phyloP scores from a whole-genome alignment of 2,113 vertebrate species.

The Psammodynastes pulverulentus region DNA sequence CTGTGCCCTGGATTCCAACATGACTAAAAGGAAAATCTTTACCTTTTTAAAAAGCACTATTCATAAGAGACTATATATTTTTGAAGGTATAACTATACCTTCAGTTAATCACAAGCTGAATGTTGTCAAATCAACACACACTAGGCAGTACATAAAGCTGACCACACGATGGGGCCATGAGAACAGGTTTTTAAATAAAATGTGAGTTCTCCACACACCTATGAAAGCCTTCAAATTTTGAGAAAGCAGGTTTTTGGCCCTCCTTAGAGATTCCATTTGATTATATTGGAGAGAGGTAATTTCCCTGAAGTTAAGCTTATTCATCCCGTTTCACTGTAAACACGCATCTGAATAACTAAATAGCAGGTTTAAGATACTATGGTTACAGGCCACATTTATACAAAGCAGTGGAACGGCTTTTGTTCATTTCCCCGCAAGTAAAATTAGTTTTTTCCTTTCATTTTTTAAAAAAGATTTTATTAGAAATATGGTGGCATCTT shows the following conservation, averaged over 20 bases:
- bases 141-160: neutral
- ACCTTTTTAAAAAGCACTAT: neutral
- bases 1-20: neutral
- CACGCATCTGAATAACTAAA: neutral
- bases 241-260: neutral
- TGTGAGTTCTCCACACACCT: neutral
- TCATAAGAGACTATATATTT: neutral
- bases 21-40: neutral
- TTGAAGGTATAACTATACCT: neutral
- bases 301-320: neutral
- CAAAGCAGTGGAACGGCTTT: neutral
- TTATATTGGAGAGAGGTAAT: neutral
- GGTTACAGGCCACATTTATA: neutral
- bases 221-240: neutral
- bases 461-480: neutral
- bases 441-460: neutral
- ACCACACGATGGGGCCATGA: conserved; percentile 18
- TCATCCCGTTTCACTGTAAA: neutral
- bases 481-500: neutral
- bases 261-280: neutral
- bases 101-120: neutral
- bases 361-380: neutral
- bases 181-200: neutral
- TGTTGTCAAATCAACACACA: neutral
- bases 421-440: neutral